phyloP scores from a whole-genome alignment of 2,888 invertebrate species.

The Heteromyza rotundicornis region DNA sequence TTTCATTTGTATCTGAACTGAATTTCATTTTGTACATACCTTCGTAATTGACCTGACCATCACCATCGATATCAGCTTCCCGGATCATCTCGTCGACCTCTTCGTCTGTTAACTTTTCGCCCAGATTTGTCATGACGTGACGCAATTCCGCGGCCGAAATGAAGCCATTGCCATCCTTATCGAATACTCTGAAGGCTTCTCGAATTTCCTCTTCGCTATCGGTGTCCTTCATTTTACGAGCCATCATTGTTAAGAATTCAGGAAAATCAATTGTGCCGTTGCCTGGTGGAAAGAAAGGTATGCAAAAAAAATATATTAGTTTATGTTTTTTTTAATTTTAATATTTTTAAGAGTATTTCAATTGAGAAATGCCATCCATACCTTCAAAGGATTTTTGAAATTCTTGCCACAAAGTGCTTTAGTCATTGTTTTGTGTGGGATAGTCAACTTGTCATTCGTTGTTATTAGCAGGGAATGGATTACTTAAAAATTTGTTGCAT shows the following conservation, averaged over 20 bases:
- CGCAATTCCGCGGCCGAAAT: slow-evolving; percentile 97
- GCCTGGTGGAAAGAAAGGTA: too few relatives aligned
- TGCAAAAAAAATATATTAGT: too few relatives aligned
- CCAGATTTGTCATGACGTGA: slow-evolving; percentile 99
- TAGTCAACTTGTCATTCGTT: too few relatives aligned
- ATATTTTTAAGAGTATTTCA: too few relatives aligned
- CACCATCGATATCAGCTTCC: slow-evolving; percentile 98
- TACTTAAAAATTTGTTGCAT: too few relatives aligned
- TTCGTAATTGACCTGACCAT: slow-evolving; percentile 84
- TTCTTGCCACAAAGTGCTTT: too few relatives aligned
- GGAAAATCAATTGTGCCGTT: slow-evolving; percentile 99
- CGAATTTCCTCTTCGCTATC: slow-evolving; percentile 99
- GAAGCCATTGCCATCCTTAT: slow-evolving; percentile 99
- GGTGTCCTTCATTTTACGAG: slow-evolving; percentile 99
- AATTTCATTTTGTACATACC: slow-evolving; percentile 48
- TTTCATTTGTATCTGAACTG: too few relatives aligned
- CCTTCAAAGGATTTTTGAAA: too few relatives aligned
- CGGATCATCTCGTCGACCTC: slow-evolving; percentile 99
- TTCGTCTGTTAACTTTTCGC: slow-evolving; percentile 98
- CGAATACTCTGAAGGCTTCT: slow-evolving; percentile 98
- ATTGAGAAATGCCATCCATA: too few relatives aligned
- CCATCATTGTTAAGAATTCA: slow-evolving; percentile 99
- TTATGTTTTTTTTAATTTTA: background rate
- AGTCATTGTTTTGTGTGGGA: too few relatives aligned
- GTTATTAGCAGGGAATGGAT: too few relatives aligned